A percentile compares a stretch with the other conserved stretches of the same genome.
phyloP scores from a whole-genome alignment of 2,797 vertebrate genomes.

The Sphenopsis melanotis region DNA sequence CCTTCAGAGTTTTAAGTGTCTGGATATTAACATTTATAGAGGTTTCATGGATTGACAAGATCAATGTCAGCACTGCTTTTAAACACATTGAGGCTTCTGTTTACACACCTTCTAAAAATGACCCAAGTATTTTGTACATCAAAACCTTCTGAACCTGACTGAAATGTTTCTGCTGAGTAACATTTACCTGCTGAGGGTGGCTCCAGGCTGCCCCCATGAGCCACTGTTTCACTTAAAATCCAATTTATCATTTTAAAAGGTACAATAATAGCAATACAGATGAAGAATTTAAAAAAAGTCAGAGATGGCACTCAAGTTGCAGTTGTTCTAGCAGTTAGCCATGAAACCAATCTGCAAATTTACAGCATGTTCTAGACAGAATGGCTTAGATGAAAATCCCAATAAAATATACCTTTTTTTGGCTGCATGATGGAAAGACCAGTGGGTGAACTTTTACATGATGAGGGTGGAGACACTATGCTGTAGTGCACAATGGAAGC shows the following conservation, averaged over 20 bases:
- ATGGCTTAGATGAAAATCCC: slow-evolving; percentile 17
- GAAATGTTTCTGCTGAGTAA: background rate
- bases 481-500: slow-evolving; percentile 63
- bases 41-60: background rate
- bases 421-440: slow-evolving; percentile 64
- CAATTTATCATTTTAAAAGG: background rate
- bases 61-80: background rate
- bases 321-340: background rate
- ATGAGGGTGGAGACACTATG: slow-evolving; percentile 59
- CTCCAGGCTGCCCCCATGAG: background rate
- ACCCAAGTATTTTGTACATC: background rate
- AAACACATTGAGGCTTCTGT: background rate
- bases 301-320: background rate
- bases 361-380: background rate
- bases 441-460: slow-evolving; percentile 61
- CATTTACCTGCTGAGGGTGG: background rate
- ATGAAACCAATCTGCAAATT: background rate
- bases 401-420: slow-evolving; percentile 57
- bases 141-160: background rate
- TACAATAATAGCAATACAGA: background rate
- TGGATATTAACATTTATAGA: background rate
- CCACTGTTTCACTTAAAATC: background rate
- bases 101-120: background rate
- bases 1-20: background rate
- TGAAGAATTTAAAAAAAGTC: background rate